These are phyloP conservation scores for Australoheros facetus DNA, from an alignment of 2,797 vertebrate species.

Conservation along the genomic window DNA sequence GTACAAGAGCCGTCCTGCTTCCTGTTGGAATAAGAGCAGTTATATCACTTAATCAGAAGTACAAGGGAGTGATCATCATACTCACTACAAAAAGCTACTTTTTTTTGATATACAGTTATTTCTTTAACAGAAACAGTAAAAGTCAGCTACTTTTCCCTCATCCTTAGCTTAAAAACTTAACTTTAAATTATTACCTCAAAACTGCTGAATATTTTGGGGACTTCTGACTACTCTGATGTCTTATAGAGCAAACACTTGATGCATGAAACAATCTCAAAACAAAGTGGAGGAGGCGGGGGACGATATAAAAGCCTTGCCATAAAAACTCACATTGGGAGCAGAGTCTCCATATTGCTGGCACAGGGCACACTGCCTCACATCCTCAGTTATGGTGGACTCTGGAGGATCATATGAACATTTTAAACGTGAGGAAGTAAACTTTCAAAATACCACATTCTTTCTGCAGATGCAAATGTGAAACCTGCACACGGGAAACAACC, in stretches of 20 bases:
- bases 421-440: neutral
- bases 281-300: neutral
- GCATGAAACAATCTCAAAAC: neutral
- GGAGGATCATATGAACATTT: neutral
- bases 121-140: neutral
- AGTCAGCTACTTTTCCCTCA: too few relatives aligned
- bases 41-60: neutral
- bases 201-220: neutral
- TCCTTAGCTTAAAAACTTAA: neutral
- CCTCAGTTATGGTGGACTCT: conserved; percentile 64
- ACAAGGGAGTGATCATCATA: neutral
- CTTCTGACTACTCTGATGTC: neutral
- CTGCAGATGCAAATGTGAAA: neutral
- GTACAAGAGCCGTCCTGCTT: conserved; percentile 89
- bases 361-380: conserved; percentile 87
- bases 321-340: conserved; percentile 82
- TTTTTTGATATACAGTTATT: neutral
- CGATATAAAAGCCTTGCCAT: neutral
- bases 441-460: neutral
- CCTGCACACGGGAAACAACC: neutral
- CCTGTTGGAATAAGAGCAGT: conserved; percentile 68
- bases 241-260: neutral
- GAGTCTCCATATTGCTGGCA: conserved; percentile 89
- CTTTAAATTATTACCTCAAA: neutral
- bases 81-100: neutral